Percentiles rank a stretch among this genome's conserved stretches.
These are phyloP conservation scores for Macrochelys suwanniensis DNA, from an alignment of 2,797 vertebrate genomes.

Conservation along the genomic window DNA sequence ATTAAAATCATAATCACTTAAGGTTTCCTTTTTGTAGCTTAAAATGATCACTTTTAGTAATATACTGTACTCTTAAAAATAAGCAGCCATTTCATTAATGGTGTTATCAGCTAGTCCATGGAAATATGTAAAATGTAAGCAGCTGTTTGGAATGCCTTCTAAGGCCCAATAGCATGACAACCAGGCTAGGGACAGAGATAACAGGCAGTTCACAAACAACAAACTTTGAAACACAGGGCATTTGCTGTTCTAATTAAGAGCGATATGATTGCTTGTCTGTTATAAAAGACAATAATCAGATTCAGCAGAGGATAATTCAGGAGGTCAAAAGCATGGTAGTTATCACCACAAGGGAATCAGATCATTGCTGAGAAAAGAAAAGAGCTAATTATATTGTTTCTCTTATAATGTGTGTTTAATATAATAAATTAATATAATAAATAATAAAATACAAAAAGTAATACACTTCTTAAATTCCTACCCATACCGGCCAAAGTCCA, in stretches of 20 bases:
- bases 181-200: background rate
- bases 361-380: background rate
- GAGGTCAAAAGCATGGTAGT: background rate
- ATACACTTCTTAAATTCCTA: background rate
- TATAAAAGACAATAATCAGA: rapidly evolving
- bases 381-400: background rate
- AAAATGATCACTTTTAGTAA: background rate
- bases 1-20: background rate
- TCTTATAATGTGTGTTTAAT: background rate
- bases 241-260: rapidly evolving
- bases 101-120: background rate
- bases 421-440: background rate
- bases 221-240: background rate
- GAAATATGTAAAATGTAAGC: background rate
- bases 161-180: background rate
- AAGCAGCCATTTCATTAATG: background rate
- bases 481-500: rapidly evolving
- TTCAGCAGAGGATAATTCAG: background rate
- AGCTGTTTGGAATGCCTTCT: background rate
- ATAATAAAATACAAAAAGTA: background rate
- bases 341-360: background rate
- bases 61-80: background rate
- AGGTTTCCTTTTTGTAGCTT: background rate
- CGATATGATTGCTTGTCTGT: background rate
- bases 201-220: background rate